Conservation (phyloP, 2,888 invertebrate genomes). For the Aphidius colemani region DNA sequence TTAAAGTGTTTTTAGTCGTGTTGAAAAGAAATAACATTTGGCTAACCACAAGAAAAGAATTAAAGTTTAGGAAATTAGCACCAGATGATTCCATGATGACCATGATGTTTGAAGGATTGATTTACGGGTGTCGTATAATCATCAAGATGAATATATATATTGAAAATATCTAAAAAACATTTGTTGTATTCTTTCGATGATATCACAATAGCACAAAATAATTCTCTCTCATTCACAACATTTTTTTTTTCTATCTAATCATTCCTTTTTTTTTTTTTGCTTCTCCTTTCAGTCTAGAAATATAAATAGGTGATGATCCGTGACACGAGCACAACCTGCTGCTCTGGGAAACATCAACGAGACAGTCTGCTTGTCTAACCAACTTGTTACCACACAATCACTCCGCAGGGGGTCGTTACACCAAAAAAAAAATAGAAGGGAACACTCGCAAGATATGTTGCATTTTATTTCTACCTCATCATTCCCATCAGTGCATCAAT, state of each 20-base stretch:
- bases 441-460: background rate
- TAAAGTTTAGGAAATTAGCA: conserved; percentile 3
- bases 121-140: background rate
- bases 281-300: background rate
- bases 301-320: conserved; percentile 22
- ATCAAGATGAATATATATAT: too few relatives aligned
- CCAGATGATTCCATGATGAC: conserved; percentile 26
- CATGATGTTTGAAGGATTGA: conserved; percentile 13
- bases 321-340: conserved; percentile 27
- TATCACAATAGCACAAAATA: too few relatives aligned
- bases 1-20: conserved; percentile 23
- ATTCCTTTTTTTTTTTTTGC: conserved; percentile 2
- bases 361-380: conserved; percentile 4
- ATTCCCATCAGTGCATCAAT: too few relatives aligned
- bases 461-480: too few relatives aligned
- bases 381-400: conserved; percentile 44
- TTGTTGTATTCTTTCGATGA: conserved; percentile 18
- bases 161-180: conserved; percentile 6
- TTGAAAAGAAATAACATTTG: conserved; percentile 27
- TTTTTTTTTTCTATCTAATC: conserved; percentile 26
- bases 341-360: conserved; percentile 1
- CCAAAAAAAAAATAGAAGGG: background rate
- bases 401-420: conserved; percentile 45
- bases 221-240: too few relatives aligned
- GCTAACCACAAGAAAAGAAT: conserved; percentile 15